Conservation (phyloP, 2,797 vertebrate species). For the Urophycis tenuis region DNA sequence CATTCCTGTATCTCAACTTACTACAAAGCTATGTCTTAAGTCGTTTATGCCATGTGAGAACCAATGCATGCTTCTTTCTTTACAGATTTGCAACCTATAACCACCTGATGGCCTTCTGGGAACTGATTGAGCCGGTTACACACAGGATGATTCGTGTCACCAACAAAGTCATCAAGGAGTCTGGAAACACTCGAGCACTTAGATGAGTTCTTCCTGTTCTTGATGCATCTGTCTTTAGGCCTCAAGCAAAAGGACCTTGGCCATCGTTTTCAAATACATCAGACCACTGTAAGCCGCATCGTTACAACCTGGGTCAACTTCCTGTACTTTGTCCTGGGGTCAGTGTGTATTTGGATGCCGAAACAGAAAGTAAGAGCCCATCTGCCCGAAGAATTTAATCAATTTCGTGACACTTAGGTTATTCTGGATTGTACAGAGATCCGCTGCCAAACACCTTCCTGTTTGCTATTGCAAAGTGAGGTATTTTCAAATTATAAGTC, state of each 20-base stretch:
- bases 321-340: slow-evolving; percentile 8
- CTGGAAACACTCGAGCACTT: background rate
- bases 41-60: no score
- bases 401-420: slow-evolving; percentile 3
- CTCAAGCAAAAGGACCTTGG: background rate
- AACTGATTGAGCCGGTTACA: no score
- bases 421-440: slow-evolving; percentile 7
- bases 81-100: no score
- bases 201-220: background rate
- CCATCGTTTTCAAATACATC: background rate
- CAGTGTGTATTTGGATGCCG: slow-evolving; percentile 4
- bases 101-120: no score
- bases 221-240: background rate
- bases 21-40: no score
- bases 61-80: no score
- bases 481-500: background rate
- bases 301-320: slow-evolving; percentile 6
- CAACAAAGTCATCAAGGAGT: no score
- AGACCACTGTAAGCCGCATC: background rate
- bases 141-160: slow-evolving; percentile 6
- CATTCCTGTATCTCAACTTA: no score
- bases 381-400: slow-evolving; percentile 5
- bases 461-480: background rate
- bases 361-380: slow-evolving; percentile 7
- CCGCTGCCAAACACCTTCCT: background rate